phyloP scores from a whole-genome alignment of 2,888 invertebrate species.

The Apeira syringaria region DNA sequence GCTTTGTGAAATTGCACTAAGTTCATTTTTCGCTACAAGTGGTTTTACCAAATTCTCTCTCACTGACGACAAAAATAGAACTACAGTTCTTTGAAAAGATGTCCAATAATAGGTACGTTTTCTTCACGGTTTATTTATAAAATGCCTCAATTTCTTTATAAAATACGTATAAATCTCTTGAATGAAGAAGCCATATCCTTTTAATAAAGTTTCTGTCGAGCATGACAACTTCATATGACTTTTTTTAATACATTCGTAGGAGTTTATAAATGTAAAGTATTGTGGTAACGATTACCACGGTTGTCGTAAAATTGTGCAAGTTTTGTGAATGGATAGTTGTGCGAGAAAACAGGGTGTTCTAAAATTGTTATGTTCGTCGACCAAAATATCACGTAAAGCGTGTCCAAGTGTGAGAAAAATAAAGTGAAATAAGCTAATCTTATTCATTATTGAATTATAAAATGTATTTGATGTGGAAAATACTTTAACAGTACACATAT shows the following conservation, averaged over 20 bases:
- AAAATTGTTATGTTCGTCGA: too few relatives aligned
- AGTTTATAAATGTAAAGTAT: slow-evolving; percentile 42
- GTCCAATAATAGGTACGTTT: slow-evolving; percentile 22
- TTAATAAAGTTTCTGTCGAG: slow-evolving; percentile 24
- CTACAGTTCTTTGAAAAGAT: slow-evolving; percentile 27
- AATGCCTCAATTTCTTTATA: slow-evolving; percentile 35
- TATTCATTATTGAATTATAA: too few relatives aligned
- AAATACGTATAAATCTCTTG: slow-evolving; percentile 37
- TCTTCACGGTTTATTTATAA: slow-evolving; percentile 32
- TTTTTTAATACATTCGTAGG: slow-evolving; percentile 25
- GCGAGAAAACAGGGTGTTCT: slow-evolving; percentile 23
- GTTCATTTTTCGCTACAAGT: too few relatives aligned
- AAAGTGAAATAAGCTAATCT: too few relatives aligned
- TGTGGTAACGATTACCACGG: slow-evolving; percentile 71
- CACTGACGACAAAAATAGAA: slow-evolving; percentile 22
- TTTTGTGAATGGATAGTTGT: slow-evolving; percentile 46
- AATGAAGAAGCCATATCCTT: slow-evolving; percentile 21
- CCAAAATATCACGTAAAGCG: too few relatives aligned
- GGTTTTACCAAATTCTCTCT: neutral
- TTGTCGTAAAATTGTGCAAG: slow-evolving; percentile 60
- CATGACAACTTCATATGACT: slow-evolving; percentile 36
- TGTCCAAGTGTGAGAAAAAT: too few relatives aligned
- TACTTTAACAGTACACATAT: too few relatives aligned
- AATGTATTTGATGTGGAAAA: too few relatives aligned
- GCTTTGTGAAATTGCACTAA: too few relatives aligned